Base-by-base conservation (phyloP, 2,888 invertebrate genomes). In the Rhyacophila evoluta region DNA sequence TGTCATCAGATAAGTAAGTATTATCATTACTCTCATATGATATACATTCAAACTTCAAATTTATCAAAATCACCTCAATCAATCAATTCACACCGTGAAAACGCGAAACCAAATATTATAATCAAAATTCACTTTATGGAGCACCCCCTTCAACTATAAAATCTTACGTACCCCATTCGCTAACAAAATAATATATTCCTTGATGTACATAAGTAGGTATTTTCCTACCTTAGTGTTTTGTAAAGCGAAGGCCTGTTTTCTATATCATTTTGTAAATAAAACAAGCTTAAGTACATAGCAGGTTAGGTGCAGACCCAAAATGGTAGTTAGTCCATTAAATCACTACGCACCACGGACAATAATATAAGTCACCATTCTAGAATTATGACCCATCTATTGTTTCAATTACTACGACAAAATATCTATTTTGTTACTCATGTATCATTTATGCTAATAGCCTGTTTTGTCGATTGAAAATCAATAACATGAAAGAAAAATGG, bases 251-350 rank as follows among this genome's bases (percentile, higher is more conserved):
- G 55, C 19, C 55, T 19, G 25, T 55, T 25, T 19, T 55, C 55
- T 25, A 55, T 55, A 55, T n/a, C n/a, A n/a, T 25, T 55, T 19
- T 55, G 55, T 55, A 55, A 55, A 55, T 55, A 55, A 55, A 55
- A 55, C 55, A 55, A 55, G 15, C 55, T 19, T 19, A 55, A 55
- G 55, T 55, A 55, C 55, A 15, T 8, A 55, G 15, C 19, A 55
- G 19, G 55, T 55, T 55, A 55, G 19, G 19, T 2, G 25, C 25
- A 55, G 55, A 55, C 55, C 55, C 55, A 55, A 55, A 55, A 55
- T 2, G 55, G 55, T 55, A 55, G 55, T 55, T 55, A 55, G 55
- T 55, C 19, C 55, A 55, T 55, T 55, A 55, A 55, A 55, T 55
- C 55, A 55, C 55, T 19, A 19, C 5, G 55, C 19, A 55, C 55